Percentiles rank a stretch among this genome's conserved stretches.
phyloP scores from a whole-genome alignment of 2,888 invertebrate species.

The Tipula confusa region DNA sequence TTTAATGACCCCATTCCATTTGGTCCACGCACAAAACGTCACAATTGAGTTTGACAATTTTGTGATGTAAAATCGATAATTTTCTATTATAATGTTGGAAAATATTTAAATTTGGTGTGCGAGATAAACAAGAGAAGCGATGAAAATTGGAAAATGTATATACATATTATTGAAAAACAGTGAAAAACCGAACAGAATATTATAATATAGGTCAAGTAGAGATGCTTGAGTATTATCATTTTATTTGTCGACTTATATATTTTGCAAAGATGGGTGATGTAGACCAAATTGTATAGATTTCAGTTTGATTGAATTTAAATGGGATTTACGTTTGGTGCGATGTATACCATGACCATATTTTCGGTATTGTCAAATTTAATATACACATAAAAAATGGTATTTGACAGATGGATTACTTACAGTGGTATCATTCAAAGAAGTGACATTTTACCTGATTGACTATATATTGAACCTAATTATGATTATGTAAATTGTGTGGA shows the following conservation, averaged over 20 bases:
- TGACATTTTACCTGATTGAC: no score
- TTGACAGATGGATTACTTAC: no score
- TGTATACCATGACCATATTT: neutral
- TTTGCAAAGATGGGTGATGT: neutral
- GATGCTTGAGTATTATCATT: neutral
- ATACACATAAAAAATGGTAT: neutral
- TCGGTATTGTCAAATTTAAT: no score
- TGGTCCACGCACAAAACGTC: no score
- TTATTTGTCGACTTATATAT: neutral
- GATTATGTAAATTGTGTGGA: no score
- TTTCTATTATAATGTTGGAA: neutral
- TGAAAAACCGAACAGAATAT: neutral
- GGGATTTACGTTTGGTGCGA: neutral
- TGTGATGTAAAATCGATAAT: neutral
- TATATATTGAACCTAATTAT: no score
- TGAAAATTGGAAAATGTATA: neutral
- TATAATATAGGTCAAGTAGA: neutral
- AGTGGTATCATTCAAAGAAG: no score
- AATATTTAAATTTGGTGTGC: neutral
- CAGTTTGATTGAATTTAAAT: neutral
- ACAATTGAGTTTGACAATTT: neutral
- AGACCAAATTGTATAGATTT: neutral
- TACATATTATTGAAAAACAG: neutral
- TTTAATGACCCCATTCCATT: neutral
- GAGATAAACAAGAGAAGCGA: neutral